A percentile compares a stretch with the other conserved stretches of the same genome.
These are phyloP conservation scores for Eupeodes corollae DNA, from an alignment of 1,140 invertebrate species.

Conservation along the genomic window DNA sequence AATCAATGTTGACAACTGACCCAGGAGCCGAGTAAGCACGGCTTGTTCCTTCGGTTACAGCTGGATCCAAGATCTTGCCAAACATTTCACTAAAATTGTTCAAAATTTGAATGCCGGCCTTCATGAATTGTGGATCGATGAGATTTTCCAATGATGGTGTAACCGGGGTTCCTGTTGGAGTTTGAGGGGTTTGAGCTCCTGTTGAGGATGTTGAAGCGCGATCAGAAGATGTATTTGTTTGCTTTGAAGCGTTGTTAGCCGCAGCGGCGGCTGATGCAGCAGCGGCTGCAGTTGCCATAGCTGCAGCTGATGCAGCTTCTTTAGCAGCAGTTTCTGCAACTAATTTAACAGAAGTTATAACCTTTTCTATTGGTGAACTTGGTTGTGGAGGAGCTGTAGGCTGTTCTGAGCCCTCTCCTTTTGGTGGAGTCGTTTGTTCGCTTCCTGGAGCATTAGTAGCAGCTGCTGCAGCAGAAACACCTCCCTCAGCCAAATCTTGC, in stretches of 20 bases:
- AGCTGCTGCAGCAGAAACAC: background rate
- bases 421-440: no score
- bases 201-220: background rate
- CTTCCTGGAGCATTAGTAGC: background rate
- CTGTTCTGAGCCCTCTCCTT: background rate
- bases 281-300: background rate
- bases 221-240: background rate
- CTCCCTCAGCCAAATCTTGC: conserved; percentile 25
- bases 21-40: background rate
- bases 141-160: conserved; percentile 16
- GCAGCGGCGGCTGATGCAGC: conserved; percentile 10
- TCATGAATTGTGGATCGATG: conserved; percentile 27
- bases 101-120: conserved; percentile 27
- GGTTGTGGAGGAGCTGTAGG: background rate
- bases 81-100: conserved; percentile 35
- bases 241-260: background rate
- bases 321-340: background rate
- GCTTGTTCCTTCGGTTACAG: background rate
- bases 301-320: conserved; percentile 2
- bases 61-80: conserved; percentile 30
- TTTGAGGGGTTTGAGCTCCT: conserved; percentile 4
- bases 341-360: background rate
- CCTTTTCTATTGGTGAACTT: background rate
- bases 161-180: conserved; percentile 17
- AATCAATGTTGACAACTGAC: background rate